Base-by-base conservation (phyloP, 2,888 invertebrate genomes). In the Ophioninae sp. region DNA sequence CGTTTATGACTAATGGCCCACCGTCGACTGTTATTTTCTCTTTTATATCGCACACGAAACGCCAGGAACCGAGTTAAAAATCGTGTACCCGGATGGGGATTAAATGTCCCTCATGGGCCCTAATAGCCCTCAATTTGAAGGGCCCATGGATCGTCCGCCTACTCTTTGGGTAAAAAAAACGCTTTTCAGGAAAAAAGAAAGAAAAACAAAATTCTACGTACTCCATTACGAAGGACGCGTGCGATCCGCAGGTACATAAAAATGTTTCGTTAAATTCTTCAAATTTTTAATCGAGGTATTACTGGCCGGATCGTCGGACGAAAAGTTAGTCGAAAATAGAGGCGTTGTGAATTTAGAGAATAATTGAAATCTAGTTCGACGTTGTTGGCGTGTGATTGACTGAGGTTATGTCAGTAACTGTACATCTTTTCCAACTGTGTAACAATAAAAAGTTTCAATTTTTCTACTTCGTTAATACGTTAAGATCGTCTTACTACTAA, bases 121-220 rank as follows among this genome's bases (percentile, higher is more conserved):
- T 91, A 91, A 91, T 91, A 90, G 88, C 88, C 88, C 87, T 87
- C 90, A 90, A 90, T 91, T 90, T 90, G 89, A 90, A 89, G 86
- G 83, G 85, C 86, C 85, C 83, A 79, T 75, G 77, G 51, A 51
- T 65, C 23, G 17, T 65, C 41, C 63, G 30, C 30, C 51, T 23
- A 30, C 22, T 39, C 9, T 37, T 22, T 23, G 39, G 20, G 22
- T n/a, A 41, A 7, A 63, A 58, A n/a, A 30, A 30, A 30, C 3
- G 30, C 56, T 9, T 51, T 65, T 23, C 2, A 22, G 17, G 61
- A 39, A 44, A 37, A 58, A 76, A 71, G 61, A 39, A 44, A 37
- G 44, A 76, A 71, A n/a, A 63, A 23, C 7, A 61, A 73, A 51
- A 22, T 30, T 82, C 74, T 75, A 79, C 71, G 64, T 51, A 75